Evolutionary conservation across 2,113 vertebrate genomes (phyloP), one percentile per base, ranked within the genome.

Genomic region (Hyla sarda): DNA sequence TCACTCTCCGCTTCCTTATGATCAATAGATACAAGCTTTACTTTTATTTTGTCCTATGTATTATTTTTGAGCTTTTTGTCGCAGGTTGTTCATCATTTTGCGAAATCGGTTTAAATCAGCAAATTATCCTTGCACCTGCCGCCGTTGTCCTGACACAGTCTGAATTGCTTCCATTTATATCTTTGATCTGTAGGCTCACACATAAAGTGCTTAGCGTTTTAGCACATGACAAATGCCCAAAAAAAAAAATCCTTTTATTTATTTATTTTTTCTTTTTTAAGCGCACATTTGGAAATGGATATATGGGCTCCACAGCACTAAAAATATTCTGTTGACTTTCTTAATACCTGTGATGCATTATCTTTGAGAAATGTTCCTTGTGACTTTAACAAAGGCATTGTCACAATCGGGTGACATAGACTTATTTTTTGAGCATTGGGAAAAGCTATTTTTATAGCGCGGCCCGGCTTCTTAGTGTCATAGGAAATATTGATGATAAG

Each of bases 101-200:
- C 23, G n/a, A 45, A 86, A 86, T 86, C 48, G 56, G 60, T 85
- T 85, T 71, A 86, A 86, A 86, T 86, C 84, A 80, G 84, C 84
- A 80, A 71, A 86, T 86, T 86, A 86, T 86, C 76, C 75, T 71
- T 80, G 76, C 84, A 86, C 84, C 84, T 86, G 75, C 60, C 17
- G 84, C 62, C 50, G 30, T 19, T 79, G 75, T 72, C 32, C 60
- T 71, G 84, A 86, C 84, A 80, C 48, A 41, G 76, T 80, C 32
- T 79, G 84, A 86, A 86, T 80, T 45, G 84, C 62, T 79, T 85
- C 79, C 84, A 86, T 86, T 86, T 86, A 86, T 86, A 86, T 86
- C 62, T 86, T 86, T 86, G 84, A 86, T 86, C 76, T 71, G 75
- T 79, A 34, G n/a, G 84, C 84, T 54, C 83, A 17, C 84, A 86